These are phyloP conservation scores for Siphamia tubifer DNA, from an alignment of 2,113 vertebrate genomes.

Conservation along the genomic window DNA sequence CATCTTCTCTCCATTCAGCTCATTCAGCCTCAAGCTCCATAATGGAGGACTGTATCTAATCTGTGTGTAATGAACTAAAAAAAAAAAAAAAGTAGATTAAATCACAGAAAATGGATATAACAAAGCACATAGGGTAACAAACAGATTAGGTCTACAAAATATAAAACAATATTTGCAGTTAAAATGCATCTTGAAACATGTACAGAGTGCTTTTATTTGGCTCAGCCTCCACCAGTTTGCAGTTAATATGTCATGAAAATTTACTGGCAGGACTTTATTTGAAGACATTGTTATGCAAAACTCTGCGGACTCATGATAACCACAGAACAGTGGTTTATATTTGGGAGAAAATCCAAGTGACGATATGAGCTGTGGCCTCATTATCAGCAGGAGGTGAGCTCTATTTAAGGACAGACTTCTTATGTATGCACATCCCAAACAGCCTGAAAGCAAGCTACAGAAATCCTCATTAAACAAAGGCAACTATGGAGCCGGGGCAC, in stretches of 20 bases:
- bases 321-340: conserved; percentile 6
- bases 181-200: too few relatives aligned
- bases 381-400: conserved; percentile 54
- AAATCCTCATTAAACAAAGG: conserved; percentile 51
- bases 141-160: too few relatives aligned
- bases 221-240: too few relatives aligned
- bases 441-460: conserved; percentile 36
- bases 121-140: too few relatives aligned
- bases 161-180: too few relatives aligned
- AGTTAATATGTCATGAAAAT: neutral
- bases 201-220: too few relatives aligned
- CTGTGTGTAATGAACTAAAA: too few relatives aligned
- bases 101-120: neutral
- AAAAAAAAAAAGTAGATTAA: neutral
- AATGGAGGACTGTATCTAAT: neutral
- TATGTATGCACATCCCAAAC: conserved; percentile 53
- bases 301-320: neutral
- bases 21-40: conserved; percentile 7
- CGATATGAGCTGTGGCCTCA: conserved; percentile 41
- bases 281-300: too few relatives aligned
- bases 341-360: conserved; percentile 29
- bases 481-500: conserved; percentile 23
- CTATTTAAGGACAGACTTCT: conserved; percentile 43
- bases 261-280: neutral
- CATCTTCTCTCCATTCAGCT: neutral